A percentile compares a stretch with the other conserved stretches of the same genome.
phyloP scores from a whole-genome alignment of 2,113 vertebrate genomes.

The Chelonoidis abingdonii region DNA sequence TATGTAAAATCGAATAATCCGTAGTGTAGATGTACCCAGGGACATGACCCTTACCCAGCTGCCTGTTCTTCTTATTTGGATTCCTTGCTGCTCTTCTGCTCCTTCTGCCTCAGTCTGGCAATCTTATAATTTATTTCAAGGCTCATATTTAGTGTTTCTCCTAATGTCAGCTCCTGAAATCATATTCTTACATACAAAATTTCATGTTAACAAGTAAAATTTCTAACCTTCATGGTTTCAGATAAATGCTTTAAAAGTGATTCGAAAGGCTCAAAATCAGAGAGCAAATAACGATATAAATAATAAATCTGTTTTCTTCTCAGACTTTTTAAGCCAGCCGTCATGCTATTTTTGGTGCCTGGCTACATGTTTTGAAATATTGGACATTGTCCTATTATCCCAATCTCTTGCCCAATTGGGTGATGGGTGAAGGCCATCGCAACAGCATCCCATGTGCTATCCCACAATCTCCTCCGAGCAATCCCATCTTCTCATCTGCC shows the following conservation, averaged over 20 bases:
- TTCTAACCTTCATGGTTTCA: neutral
- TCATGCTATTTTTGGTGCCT: neutral
- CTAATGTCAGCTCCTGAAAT: neutral
- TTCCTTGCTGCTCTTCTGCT: neutral
- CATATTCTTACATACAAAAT: neutral
- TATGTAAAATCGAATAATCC: too few relatives aligned
- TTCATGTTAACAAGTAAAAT: neutral
- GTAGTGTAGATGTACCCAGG: too few relatives aligned
- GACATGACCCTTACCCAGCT: neutral
- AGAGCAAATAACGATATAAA: neutral
- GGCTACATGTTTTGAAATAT: neutral
- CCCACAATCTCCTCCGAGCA: neutral
- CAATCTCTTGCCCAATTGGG: neutral
- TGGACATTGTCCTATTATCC: neutral
- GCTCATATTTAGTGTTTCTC: neutral
- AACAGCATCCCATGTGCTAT: neutral
- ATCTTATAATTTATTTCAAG: neutral
- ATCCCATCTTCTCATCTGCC: neutral
- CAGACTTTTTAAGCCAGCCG: neutral
- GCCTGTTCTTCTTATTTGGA: neutral
- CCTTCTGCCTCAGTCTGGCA: neutral
- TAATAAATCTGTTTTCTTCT: too few relatives aligned
- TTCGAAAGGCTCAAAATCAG: slow-evolving; percentile 13
- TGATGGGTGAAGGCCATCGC: neutral
- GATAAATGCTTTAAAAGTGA: neutral